Conservation (phyloP, 2,888 invertebrate species). For the Agrotis clavis region DNA sequence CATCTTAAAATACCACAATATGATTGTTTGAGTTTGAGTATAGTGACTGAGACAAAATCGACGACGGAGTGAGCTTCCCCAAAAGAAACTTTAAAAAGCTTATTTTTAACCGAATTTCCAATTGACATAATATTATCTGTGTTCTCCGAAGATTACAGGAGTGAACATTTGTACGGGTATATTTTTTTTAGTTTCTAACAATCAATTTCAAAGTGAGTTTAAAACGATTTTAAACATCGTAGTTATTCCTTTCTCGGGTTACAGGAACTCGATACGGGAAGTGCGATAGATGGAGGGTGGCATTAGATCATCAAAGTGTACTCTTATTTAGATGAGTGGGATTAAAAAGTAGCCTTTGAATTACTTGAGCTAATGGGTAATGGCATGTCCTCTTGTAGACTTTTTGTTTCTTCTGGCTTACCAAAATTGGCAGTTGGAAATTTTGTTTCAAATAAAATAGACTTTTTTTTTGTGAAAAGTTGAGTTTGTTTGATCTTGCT, state of each 20-base stretch:
- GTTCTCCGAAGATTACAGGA: no score
- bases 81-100: no score
- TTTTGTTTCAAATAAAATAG: no score
- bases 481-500: neutral
- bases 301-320: constrained; percentile 64
- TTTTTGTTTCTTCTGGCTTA: neutral
- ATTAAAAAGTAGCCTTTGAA: constrained; percentile 34
- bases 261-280: constrained; percentile 64
- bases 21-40: no score
- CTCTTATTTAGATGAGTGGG: constrained; percentile 46
- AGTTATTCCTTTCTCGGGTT: constrained; percentile 45
- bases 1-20: no score
- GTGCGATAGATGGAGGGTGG: constrained; percentile 51
- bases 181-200: no score
- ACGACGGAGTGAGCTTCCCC: no score
- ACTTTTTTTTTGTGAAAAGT: neutral
- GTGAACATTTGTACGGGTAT: no score
- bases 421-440: neutral
- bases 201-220: constrained; percentile 27
- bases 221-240: constrained; percentile 23
- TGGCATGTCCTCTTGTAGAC: neutral
- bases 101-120: no score
- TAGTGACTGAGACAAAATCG: no score
- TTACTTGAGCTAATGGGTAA: neutral
- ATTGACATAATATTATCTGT: no score